Evolutionary conservation across 2,888 invertebrate genomes (phyloP).

Genomic region (Arctia plantaginis): DNA sequence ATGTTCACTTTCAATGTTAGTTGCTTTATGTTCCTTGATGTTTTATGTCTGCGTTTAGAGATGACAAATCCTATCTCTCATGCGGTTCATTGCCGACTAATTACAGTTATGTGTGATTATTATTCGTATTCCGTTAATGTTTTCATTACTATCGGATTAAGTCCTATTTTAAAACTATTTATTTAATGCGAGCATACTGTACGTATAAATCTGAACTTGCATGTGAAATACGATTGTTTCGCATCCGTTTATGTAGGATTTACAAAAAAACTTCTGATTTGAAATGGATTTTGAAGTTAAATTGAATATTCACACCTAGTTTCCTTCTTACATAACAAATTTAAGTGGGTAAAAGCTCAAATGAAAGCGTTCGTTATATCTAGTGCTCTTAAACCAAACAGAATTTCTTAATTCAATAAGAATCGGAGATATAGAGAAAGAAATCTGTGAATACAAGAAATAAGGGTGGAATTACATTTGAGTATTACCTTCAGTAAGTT

Average conservation of each 20-base stretch:
- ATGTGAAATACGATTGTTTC: not conserved
- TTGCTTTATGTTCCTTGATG: constrained; percentile 23
- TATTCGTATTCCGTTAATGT: constrained; percentile 5
- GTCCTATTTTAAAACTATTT: not conserved
- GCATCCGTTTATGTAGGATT: not conserved
- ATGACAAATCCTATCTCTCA: constrained; percentile 25
- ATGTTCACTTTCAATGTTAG: constrained; percentile 25
- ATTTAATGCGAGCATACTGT: too few relatives aligned
- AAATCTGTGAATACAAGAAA: not conserved
- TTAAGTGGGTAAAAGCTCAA: not conserved
- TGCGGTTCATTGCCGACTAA: constrained; percentile 23
- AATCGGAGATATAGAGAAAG: not conserved
- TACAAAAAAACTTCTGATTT: too few relatives aligned
- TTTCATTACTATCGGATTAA: not conserved
- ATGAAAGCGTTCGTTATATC: not conserved
- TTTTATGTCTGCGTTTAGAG: constrained; percentile 25
- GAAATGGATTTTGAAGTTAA: too few relatives aligned
- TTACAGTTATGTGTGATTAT: constrained; percentile 4
- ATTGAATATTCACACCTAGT: too few relatives aligned
- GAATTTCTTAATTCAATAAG: not conserved
- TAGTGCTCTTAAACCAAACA: not conserved
- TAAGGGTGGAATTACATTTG: not conserved
- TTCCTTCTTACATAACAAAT: not conserved
- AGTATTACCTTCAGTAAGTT: not conserved
- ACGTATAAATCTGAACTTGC: not conserved